Base-by-base conservation (phyloP, 2,888 invertebrate species). In the Stenodera caucasica region DNA sequence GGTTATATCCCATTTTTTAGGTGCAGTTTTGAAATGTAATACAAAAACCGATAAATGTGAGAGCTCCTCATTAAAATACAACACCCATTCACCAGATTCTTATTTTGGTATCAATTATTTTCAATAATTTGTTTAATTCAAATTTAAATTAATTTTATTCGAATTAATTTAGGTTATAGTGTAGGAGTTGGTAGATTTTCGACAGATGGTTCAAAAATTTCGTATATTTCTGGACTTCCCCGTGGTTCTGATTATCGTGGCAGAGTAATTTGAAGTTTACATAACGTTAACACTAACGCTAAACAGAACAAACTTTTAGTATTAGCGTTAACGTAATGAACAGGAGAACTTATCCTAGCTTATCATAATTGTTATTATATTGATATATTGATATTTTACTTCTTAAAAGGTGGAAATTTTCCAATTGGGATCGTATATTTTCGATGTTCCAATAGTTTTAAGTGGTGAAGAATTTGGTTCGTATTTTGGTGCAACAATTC, bases 401-500 rank as follows among this genome's bases (percentile, higher is more conserved):
- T 53, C 54, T 14, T 60, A 61, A 29, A 12, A 70, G 69, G 67
- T 69, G 8, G 37, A 60, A n/a, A 50, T 67, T 30, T 66, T 65
- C 26, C 23, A 55, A 15, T 11, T 40, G 18, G 32, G 45, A 9
- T 8, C 15, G 18, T n/a, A 11, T 6, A 8, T n/a, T 33, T 65
- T 67, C 30, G 32, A 32, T 15, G 26, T 53, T 7, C 12, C 15
- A 51, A 9, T 49, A 21, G 11, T 32, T 5, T 35, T 58, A 23
- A 21, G 21, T 29, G 86, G 86, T 0, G 78, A 80, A 0, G 84
- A 86, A 66, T 71, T 86, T 15, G 88, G 88, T 0, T 83, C 86
- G 3, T 88, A 88, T 72, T 90, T 88, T 67, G 89, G 89, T 1
- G 82, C 85, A 0, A 80, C 82, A 32, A 72, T 90, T 0, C 81